phyloP scores from a whole-genome alignment of 2,888 invertebrate species.

The Melipona bicolor region DNA sequence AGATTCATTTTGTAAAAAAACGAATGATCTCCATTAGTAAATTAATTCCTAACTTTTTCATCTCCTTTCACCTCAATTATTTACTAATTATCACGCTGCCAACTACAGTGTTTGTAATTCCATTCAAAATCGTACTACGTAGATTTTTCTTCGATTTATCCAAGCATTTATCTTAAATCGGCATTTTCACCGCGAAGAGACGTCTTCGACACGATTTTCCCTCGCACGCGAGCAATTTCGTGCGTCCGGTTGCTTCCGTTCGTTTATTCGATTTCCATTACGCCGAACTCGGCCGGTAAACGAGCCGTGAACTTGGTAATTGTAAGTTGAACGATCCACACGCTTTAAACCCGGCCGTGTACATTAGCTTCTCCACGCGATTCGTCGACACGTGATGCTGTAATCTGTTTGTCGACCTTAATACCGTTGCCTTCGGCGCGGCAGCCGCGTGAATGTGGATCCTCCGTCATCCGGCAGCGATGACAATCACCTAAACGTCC shows the following conservation, averaged over 20 bases:
- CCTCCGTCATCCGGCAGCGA: background rate
- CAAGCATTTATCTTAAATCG: background rate
- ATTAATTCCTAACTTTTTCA: too few relatives aligned
- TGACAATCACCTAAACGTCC: background rate
- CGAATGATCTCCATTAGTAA: too few relatives aligned
- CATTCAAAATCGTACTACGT: background rate
- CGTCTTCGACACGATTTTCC: slow-evolving; percentile 32
- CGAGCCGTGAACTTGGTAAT: slow-evolving; percentile 73
- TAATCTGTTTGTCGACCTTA: slow-evolving; percentile 61
- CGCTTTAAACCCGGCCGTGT: slow-evolving; percentile 41
- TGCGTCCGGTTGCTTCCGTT: slow-evolving; percentile 37
- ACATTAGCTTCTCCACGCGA: slow-evolving; percentile 39
- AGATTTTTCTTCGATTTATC: background rate
- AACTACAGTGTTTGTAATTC: too few relatives aligned
- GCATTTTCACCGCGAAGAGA: background rate
- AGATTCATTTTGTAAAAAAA: too few relatives aligned
- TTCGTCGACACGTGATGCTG: slow-evolving; percentile 61
- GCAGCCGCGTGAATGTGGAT: background rate
- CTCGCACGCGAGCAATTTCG: slow-evolving; percentile 21
- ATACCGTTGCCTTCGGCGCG: slow-evolving; percentile 22
- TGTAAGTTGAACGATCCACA: slow-evolving; percentile 63
- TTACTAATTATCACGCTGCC: too few relatives aligned
- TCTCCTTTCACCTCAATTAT: too few relatives aligned
- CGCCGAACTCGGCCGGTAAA: slow-evolving; percentile 51
- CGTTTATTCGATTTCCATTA: slow-evolving; percentile 55